Evolutionary conservation across 1,140 invertebrate species (phyloP), one percentile per base, ranked within the genome.

Genomic region (Chlorops oryzae): DNA sequence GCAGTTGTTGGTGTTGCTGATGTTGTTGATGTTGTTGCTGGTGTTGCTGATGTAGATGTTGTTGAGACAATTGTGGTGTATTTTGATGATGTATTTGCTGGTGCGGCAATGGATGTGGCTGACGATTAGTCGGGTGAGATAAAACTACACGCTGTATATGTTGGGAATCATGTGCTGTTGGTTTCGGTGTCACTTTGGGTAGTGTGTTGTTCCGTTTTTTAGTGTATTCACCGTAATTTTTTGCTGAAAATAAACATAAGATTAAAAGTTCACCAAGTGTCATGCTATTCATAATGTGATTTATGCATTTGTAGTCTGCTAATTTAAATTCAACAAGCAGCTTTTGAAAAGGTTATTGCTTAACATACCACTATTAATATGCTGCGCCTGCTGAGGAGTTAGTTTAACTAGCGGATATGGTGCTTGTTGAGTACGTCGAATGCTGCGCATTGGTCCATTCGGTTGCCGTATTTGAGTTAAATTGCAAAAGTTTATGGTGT

Each of bases 401-500:
- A 72, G 41, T 74, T 87, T 84, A 23, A 87, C 82, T 47, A 90
- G 72, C 24, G 87, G 86, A 77, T 90, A 89, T 3, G 87, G 82
- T 9, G 86, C 85, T 66, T 90, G 84, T 48, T 86, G 83, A 50
- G 89, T 77, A 47, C 88, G 75, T 20, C 87, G 76, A 52, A 90
- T 81, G 56, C 77, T 81, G 28, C 85, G 74, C 20, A 86, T 77
- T 52, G 83, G 85, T 10, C 85, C 85, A 55, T 83, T 83, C 41
- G 80, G 81, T 52, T 83, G 81, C 46, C 83, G 79, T 47, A 84
- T 83, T 79, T 85, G 82, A 25, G 84, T 88, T 59, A 90, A 73
- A 70, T 87, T 87, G 58, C 80, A 83, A 70, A 88, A 87, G 62
- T 88, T 87, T 52, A 88, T 86, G 50, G 84, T 80, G 66, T 90